Base-by-base conservation (phyloP, 2,888 invertebrate genomes). In the Plebejus anna region DNA sequence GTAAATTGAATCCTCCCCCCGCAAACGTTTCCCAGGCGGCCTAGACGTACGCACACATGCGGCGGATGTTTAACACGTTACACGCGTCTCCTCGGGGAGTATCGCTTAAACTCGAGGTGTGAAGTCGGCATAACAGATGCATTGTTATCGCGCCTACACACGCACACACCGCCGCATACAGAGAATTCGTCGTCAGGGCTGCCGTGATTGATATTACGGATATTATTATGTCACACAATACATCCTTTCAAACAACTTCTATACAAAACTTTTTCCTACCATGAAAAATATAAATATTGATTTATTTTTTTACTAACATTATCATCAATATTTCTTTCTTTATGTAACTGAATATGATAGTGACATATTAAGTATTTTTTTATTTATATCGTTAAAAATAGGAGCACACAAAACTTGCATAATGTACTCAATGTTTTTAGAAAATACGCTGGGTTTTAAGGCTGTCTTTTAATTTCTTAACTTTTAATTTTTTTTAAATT, bases 81-180 rank as follows among this genome's bases (percentile, higher is more conserved):
- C 79, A 82, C 79, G 77, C 78, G 77, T 79, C 81, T 81, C 84
- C 83, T 82, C 76, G 80, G 83, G 83, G 83, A 82, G 82, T 85
- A 85, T 86, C 84, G 82, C 80, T 82, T 83, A 82, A 82, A 84
- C 80, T 81, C 78, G 83, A 88, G 86, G 88, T 86, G 88, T 84
- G 85, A 88, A 88, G 84, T 85, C 84, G 81, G 82, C 85, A 84
- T 86, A 85, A 84, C 85, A 84, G 84, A 82, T 87, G 89, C 86
- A 89, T 90, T 90, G 89, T 90, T 90, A 88, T 87, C 88, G 84
- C 83, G 82, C 82, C 83, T 83, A 81, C 82, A 84, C 82, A 79
- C 79, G 79, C 80, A 77, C 78, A 78, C 78, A 77, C 75, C 76
- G 77, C 70, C 76, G 78, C 79, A 78, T 78, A 79, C 78, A 72